Conservation (phyloP, 2,113 vertebrate genomes). For the Andinoacara biseriatus region DNA sequence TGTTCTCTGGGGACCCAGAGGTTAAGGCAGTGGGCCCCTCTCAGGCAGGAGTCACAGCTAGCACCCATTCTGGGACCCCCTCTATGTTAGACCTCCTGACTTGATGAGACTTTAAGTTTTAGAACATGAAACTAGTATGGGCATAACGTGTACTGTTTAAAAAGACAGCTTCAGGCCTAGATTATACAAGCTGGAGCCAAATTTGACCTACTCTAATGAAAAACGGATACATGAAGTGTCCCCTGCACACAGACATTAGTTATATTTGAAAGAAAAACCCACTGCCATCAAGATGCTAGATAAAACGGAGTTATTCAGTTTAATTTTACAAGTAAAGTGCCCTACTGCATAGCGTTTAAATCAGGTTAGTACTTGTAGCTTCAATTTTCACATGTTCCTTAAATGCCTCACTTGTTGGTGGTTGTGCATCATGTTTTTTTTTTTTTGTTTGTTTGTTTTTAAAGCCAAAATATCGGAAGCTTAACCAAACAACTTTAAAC, state of each 20-base stretch:
- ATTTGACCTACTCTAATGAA: neutral
- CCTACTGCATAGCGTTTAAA: neutral
- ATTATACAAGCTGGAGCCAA: neutral
- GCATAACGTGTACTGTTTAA: neutral
- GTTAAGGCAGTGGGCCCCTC: conserved; percentile 74
- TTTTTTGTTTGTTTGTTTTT: too few relatives aligned
- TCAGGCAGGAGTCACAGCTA: conserved; percentile 73
- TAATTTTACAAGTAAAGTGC: neutral
- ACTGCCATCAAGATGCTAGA: neutral
- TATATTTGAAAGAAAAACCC: neutral
- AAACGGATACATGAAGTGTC: neutral
- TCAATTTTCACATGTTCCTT: neutral
- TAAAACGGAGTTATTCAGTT: neutral
- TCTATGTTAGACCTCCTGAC: conserved; percentile 18
- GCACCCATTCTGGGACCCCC: conserved; percentile 49
- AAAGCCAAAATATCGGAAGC: too few relatives aligned
- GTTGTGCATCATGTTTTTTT: too few relatives aligned
- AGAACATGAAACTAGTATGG: conserved; percentile 1
- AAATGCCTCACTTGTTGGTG: neutral
- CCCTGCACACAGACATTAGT: neutral
- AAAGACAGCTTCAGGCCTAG: neutral
- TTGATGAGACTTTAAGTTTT: conserved; percentile 34
- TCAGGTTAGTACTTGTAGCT: neutral
- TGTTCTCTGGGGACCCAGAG: conserved; percentile 76
- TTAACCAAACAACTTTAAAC: too few relatives aligned